Evolutionary conservation across 2,888 invertebrate genomes (phyloP).

Genomic region (Catonia carolina): DNA sequence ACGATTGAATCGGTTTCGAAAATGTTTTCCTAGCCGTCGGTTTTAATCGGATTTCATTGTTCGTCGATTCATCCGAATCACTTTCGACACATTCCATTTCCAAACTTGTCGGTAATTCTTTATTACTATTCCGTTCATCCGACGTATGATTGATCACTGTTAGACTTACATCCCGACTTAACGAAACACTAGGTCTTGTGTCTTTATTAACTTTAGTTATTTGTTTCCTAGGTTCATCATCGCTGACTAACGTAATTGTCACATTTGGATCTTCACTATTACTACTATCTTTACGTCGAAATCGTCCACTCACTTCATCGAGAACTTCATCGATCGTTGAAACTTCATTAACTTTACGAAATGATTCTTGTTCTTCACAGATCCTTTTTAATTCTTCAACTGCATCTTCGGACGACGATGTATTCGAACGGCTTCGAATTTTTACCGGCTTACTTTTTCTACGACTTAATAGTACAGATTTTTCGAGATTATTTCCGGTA

Average conservation of each 20-base stretch:
- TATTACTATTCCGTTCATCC: neutral
- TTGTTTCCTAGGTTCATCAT: constrained; percentile 1
- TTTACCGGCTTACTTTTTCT: constrained; percentile 22
- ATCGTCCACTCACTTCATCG: constrained; percentile 17
- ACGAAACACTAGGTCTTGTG: constrained; percentile 12
- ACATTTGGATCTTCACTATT: constrained; percentile 6
- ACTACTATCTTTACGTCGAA: neutral
- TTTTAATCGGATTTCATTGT: neutral
- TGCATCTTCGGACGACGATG: constrained; percentile 3
- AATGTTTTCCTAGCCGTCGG: constrained; percentile 21
- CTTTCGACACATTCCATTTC: constrained; percentile 19
- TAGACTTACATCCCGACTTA: constrained; percentile 20
- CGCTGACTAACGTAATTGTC: constrained; percentile 15
- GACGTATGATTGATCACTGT: constrained; percentile 17
- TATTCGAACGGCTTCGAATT: constrained; percentile 16
- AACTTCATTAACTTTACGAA: neutral
- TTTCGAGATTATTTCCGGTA: neutral
- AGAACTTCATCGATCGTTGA: constrained; percentile 6
- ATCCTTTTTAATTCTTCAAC: neutral
- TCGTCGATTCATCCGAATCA: constrained; percentile 16
- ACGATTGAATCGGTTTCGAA: constrained; percentile 5
- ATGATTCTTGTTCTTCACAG: constrained; percentile 1
- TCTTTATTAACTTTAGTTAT: constrained; percentile 3
- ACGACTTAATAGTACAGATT: constrained; percentile 11
- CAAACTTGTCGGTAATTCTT: constrained; percentile 2